phyloP scores from a whole-genome alignment of 2,113 vertebrate species.

The Catharus bicknelli region DNA sequence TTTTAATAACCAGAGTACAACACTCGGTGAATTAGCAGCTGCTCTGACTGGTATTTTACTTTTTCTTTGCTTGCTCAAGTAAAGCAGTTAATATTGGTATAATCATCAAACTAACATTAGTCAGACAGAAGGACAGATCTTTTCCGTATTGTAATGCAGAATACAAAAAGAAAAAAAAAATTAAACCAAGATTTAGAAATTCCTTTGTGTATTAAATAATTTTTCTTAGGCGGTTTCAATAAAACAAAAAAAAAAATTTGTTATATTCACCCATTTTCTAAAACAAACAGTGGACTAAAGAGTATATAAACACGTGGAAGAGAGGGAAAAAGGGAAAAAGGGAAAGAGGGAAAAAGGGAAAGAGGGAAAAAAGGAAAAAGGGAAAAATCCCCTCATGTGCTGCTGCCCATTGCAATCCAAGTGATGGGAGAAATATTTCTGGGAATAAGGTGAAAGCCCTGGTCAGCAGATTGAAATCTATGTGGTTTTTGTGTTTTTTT shows the following conservation, averaged over 20 bases:
- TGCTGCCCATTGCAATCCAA: background rate
- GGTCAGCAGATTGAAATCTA: background rate
- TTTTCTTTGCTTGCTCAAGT: slow-evolving; percentile 84
- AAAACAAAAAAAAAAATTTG: background rate
- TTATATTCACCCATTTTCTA: slow-evolving; percentile 36
- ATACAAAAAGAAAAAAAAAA: slow-evolving; percentile 42
- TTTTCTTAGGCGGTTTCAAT: slow-evolving; percentile 9
- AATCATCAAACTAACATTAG: slow-evolving; percentile 84
- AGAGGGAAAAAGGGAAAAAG: no score
- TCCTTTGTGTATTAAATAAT: slow-evolving; percentile 51
- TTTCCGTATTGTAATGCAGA: slow-evolving; percentile 63
- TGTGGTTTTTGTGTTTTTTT: background rate
- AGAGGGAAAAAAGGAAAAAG: background rate
- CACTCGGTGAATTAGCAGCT: slow-evolving; percentile 83
- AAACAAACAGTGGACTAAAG: background rate
- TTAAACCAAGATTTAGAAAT: slow-evolving; percentile 47
- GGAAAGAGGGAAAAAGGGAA: no score
- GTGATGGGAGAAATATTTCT: background rate
- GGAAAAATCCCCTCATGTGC: background rate
- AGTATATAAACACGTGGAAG: background rate
- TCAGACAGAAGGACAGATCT: slow-evolving; percentile 71
- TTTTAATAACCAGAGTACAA: slow-evolving; percentile 87
- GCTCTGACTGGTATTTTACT: slow-evolving; percentile 83
- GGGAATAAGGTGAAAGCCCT: background rate
- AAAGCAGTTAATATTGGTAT: slow-evolving; percentile 85